phyloP scores from a whole-genome alignment of 2,797 vertebrate genomes.

The Taeniopygia guttata region DNA sequence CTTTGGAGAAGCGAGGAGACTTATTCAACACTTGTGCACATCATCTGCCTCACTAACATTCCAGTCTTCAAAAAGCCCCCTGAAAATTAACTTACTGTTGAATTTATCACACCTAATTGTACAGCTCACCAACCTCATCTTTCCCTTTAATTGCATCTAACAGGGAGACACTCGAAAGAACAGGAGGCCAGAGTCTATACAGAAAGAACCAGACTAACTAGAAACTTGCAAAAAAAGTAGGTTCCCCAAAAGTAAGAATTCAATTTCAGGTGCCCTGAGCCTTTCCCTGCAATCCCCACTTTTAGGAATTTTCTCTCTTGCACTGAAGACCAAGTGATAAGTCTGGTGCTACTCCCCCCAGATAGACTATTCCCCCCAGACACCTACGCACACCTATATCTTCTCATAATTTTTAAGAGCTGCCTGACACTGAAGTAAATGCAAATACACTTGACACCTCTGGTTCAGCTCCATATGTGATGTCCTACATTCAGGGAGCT shows the following conservation, averaged over 20 bases:
- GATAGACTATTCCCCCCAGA: neutral
- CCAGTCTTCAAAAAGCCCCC: neutral
- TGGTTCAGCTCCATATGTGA: slow-evolving; percentile 13
- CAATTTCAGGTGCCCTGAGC: neutral
- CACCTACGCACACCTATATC: neutral
- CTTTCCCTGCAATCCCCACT: neutral
- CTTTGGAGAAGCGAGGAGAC: neutral
- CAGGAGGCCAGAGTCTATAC: neutral
- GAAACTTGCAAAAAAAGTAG: neutral
- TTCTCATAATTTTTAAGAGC: neutral
- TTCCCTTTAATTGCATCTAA: neutral
- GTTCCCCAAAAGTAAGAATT: neutral
- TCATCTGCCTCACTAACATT: neutral
- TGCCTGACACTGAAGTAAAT: neutral
- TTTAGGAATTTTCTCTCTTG: neutral
- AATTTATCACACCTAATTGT: neutral
- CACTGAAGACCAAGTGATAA: neutral
- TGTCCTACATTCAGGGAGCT: slow-evolving; percentile 33
- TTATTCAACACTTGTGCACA: neutral
- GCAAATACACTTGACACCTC: neutral
- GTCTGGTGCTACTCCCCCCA: neutral
- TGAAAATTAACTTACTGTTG: neutral
- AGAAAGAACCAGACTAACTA: neutral
- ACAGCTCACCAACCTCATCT: neutral
- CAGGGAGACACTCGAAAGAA: neutral